phyloP scores from a whole-genome alignment of 2,113 vertebrate species.

The Cromileptes altivelis region DNA sequence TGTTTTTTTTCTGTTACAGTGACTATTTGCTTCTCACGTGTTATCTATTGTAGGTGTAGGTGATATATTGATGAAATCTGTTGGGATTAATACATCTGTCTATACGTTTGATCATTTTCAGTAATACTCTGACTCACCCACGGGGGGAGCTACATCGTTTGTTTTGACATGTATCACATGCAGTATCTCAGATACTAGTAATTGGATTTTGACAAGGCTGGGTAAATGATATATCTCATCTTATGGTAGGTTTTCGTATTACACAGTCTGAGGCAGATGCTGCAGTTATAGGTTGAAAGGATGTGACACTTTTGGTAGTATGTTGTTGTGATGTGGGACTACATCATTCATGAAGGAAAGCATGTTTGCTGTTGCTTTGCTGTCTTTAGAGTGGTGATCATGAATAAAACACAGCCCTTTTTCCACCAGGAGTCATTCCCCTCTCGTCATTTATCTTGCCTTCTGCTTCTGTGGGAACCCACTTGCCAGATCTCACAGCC shows the following conservation, averaged over 20 bases:
- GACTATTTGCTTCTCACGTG: not conserved
- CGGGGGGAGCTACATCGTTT: constrained; percentile 9
- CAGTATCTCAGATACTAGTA: constrained; percentile 10
- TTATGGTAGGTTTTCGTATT: not conserved
- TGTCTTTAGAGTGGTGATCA: not conserved
- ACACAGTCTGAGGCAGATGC: constrained; percentile 1
- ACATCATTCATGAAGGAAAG: not conserved
- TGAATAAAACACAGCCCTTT: constrained; percentile 27
- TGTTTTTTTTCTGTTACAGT: not conserved
- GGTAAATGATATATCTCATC: not conserved
- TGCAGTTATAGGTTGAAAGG: not conserved
- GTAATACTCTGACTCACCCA: constrained; percentile 10
- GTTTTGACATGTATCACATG: constrained; percentile 9
- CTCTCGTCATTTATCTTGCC: constrained; percentile 39
- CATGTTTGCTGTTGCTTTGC: not conserved
- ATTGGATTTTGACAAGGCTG: constrained; percentile 36
- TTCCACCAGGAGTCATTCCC: constrained; percentile 28
- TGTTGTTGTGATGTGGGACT: not conserved
- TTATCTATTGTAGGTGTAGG: not conserved
- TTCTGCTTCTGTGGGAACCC: constrained; percentile 27
- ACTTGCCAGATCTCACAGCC: constrained; percentile 36
- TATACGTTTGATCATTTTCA: not conserved
- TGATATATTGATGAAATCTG: constrained; percentile 8
- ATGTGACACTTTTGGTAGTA: constrained; percentile 1
- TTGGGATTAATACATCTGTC: not conserved